Conservation (phyloP, 2,113 vertebrate genomes). For the Bolborhynchus lineola region DNA sequence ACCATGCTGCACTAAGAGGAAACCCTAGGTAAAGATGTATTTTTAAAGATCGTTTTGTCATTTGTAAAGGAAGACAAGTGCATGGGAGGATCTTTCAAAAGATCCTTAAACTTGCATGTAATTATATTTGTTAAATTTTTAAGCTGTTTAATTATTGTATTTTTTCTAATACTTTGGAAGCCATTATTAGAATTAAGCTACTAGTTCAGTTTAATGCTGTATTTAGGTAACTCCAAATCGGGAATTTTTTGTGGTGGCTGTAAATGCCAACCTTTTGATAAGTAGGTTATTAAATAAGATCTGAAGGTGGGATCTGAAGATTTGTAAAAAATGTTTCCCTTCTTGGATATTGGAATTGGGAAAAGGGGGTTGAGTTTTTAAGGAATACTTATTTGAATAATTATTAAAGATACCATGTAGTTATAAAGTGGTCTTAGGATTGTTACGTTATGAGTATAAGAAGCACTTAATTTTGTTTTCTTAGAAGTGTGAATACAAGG, state of each 20-base stretch:
- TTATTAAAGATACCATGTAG: neutral
- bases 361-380: neutral
- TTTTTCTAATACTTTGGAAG: neutral
- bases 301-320: neutral
- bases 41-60: neutral
- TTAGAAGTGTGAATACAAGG: neutral
- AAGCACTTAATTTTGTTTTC: neutral
- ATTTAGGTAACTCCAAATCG: neutral
- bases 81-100: neutral
- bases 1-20: conserved; percentile 94
- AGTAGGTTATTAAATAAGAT: neutral
- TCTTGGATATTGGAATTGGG: neutral
- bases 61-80: neutral
- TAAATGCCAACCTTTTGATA: neutral
- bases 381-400: neutral
- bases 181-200: neutral
- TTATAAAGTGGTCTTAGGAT: neutral
- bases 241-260: neutral
- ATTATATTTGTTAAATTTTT: neutral
- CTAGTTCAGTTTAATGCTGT: neutral
- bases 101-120: neutral
- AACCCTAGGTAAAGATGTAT: conserved; percentile 88
- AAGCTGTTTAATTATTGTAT: neutral
- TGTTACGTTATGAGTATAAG: neutral
- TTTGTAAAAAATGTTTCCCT: neutral